Evolutionary conservation across 2,113 vertebrate genomes (phyloP).

Genomic region (Engraulis encrasicolus): DNA sequence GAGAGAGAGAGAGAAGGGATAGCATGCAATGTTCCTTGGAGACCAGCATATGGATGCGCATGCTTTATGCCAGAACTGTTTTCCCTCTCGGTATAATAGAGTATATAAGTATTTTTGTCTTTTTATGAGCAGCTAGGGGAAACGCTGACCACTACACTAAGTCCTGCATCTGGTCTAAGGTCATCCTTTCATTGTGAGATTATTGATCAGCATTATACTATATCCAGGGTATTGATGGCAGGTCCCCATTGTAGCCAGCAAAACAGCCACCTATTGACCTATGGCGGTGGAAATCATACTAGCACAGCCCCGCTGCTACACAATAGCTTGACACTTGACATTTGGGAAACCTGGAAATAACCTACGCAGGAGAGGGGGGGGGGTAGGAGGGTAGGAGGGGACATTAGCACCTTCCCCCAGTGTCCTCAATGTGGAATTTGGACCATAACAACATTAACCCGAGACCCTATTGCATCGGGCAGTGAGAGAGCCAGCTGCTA

Average conservation of each 20-base stretch:
- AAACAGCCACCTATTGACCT: constrained; percentile 53
- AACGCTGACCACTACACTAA: constrained; percentile 39
- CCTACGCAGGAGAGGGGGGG: neutral
- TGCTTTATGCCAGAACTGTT: neutral
- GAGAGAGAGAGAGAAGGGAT: neutral
- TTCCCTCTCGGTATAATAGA: neutral
- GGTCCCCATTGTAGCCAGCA: constrained; percentile 39
- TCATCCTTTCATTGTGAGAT: constrained; percentile 53
- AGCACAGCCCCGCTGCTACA: constrained; percentile 40
- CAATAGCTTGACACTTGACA: constrained; percentile 43
- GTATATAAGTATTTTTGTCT: neutral
- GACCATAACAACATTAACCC: neutral
- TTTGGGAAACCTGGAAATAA: constrained; percentile 27
- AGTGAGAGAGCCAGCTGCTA: neutral
- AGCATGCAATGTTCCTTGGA: neutral
- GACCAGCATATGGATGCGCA: neutral
- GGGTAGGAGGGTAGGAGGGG: neutral
- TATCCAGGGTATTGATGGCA: constrained; percentile 49
- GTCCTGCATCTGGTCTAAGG: constrained; percentile 55
- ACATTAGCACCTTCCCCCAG: neutral
- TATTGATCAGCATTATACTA: constrained; percentile 49
- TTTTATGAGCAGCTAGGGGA: constrained; percentile 12
- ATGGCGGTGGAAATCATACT: constrained; percentile 42
- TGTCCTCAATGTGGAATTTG: neutral
- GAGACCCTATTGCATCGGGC: neutral